Percentiles rank a stretch among this genome's conserved stretches.
phyloP scores from a whole-genome alignment of 2,113 vertebrate species.

The Vulpes ferrilata region DNA sequence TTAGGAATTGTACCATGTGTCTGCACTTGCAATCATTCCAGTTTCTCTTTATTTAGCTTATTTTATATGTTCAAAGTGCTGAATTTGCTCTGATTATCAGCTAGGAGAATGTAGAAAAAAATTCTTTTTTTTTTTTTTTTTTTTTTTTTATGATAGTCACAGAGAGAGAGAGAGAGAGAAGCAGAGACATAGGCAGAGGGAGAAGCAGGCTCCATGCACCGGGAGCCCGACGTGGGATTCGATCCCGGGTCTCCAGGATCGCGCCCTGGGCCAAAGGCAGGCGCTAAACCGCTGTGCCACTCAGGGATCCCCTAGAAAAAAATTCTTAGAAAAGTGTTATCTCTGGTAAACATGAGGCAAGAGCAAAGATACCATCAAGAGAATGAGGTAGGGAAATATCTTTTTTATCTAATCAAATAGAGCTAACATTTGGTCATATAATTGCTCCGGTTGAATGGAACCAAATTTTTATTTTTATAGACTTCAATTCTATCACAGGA shows the following conservation, averaged over 20 bases:
- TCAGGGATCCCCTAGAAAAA: not conserved
- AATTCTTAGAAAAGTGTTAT: slow-evolving; percentile 65
- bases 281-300: no score
- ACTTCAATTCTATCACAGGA: slow-evolving; percentile 28
- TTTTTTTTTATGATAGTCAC: no score
- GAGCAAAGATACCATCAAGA: slow-evolving; percentile 51
- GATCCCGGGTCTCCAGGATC: no score
- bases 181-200: no score
- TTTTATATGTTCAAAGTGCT: not conserved
- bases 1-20: not conserved
- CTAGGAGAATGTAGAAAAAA: not conserved
- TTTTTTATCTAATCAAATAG: slow-evolving; percentile 57
- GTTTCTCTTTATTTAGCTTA: not conserved
- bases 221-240: no score
- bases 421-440: slow-evolving; percentile 51
- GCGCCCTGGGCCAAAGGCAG: no score
- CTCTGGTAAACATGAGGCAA: slow-evolving; percentile 69
- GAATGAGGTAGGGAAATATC: slow-evolving; percentile 47
- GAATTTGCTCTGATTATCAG: slow-evolving; percentile 57
- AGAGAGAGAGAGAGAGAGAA: no score
- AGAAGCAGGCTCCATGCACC: no score
- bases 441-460: slow-evolving; percentile 65
- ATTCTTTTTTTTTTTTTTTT: not conserved
- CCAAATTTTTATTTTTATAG: slow-evolving; percentile 34
- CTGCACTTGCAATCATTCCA: not conserved